Evolutionary conservation across 2,888 invertebrate genomes (phyloP).

Genomic region (Aelia acuminata): DNA sequence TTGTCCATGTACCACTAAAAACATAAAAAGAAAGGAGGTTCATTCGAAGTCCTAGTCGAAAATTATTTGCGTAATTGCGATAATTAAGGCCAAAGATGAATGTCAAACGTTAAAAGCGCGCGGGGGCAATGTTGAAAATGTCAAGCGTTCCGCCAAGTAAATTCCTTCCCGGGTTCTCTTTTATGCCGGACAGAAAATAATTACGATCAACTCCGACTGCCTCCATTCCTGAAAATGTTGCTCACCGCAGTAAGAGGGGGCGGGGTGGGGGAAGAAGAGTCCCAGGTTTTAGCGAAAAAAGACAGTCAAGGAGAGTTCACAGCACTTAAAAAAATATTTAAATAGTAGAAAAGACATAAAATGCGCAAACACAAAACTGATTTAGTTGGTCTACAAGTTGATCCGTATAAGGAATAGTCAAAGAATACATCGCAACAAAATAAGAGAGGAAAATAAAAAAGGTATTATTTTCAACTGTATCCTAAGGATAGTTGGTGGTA

Average conservation of each 20-base stretch:
- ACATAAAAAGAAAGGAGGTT: no score
- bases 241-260: not conserved
- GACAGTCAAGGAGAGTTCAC: not conserved
- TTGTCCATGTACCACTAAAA: no score
- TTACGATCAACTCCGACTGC: not conserved
- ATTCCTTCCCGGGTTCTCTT: not conserved
- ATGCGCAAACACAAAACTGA: no score
- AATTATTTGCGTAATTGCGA: not conserved
- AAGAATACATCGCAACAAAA: no score
- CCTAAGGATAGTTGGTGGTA: no score
- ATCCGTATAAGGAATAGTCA: no score
- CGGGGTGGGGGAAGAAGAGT: not conserved
- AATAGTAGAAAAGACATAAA: no score
- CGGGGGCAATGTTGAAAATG: not conserved
- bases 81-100: not conserved
- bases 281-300: not conserved
- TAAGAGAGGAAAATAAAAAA: no score
- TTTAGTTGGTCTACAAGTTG: no score
- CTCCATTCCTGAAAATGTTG: not conserved
- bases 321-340: no score
- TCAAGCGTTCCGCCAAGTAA: not conserved
- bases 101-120: not conserved
- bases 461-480: no score
- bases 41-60: not conserved
- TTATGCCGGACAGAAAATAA: conserved; percentile 15